A percentile compares a stretch with the other conserved stretches of the same genome.
Conservation (phyloP, 2,888 invertebrate species). For the Trimorus sp. region DNA sequence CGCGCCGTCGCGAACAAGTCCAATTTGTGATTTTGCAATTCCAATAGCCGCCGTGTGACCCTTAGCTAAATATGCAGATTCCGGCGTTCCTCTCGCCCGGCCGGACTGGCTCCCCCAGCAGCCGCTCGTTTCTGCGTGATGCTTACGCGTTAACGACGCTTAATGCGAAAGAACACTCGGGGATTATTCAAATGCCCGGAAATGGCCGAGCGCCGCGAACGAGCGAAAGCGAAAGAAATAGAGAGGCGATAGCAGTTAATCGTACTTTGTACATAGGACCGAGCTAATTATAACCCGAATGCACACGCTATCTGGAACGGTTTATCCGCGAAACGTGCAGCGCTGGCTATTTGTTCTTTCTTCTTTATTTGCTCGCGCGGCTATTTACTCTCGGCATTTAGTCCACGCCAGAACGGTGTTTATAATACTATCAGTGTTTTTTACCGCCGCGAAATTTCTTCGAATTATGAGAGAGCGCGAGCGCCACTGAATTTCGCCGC, state of each 20-base stretch:
- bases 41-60: constrained; percentile 79
- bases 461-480: constrained; percentile 33
- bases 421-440: constrained; percentile 52
- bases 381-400: constrained; percentile 56
- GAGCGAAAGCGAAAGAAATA: constrained; percentile 47
- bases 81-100: constrained; percentile 62
- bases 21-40: constrained; percentile 81
- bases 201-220: constrained; percentile 28
- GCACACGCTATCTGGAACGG: constrained; percentile 52
- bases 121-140: constrained; percentile 29
- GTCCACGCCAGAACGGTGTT: constrained; percentile 37
- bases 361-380: constrained; percentile 51
- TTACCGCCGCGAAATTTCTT: constrained; percentile 48
- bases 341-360: constrained; percentile 54
- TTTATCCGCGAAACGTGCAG: constrained; percentile 58
- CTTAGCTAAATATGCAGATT: constrained; percentile 80
- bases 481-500: constrained; percentile 9
- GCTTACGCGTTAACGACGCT: constrained; percentile 54
- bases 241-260: constrained; percentile 58
- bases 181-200: constrained; percentile 52
- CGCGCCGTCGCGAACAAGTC: constrained; percentile 77
- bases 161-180: constrained; percentile 45
- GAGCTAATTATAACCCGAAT: constrained; percentile 57
- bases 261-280: constrained; percentile 49
- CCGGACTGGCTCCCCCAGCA: constrained; percentile 30